Evolutionary conservation across 35 echinoderm and acorn worm species (phyloP), one percentile per base, ranked within the genome.

Genomic region (Acanthaster planci): DNA sequence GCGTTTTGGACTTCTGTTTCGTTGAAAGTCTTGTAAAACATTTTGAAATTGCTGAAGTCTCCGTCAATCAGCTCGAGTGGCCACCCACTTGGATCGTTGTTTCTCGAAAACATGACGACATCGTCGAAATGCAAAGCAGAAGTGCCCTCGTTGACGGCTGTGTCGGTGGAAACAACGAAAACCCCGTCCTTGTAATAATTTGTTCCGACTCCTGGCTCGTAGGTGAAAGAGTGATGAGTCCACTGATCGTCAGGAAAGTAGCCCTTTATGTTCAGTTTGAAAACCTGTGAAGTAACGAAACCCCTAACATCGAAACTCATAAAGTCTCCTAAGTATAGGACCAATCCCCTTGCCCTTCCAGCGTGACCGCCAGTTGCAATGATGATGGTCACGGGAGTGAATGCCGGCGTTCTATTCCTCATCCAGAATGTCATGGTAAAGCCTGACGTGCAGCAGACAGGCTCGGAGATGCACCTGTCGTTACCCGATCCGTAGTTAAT

Each of bases 31-130:
- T 34, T 72, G 64, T 72, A 72, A 72, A 72, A 72, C 64, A 72
- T 72, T 35, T 72, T 72, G 5, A 72, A 72, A 72, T 72, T 34
- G 64, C 64, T 72, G 29, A 72, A 72, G 15, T 72, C 64, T 8
- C 64, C 29, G 14, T 35, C 64, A 14, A 34, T 26, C 8, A 0
- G 18, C 1, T 2, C 64, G 14, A 34, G 23, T 7, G 0, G 64
- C 1, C 1, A 2, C 26, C 14, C 7, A 72, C 12, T 27, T 0
- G 5, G 26, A 72, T 0, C 23, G 15, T 35, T 72, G 34, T 14
- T 0, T 35, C 42, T 47, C 42, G 30, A 5, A 15, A 72, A 72
- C 64, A 72, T 12, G 15, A 7, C 6, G 34, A 72, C 29, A 8
- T 0, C 30, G 64, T 72, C 15, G 34, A 0, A 31, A 29, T 0